phyloP scores from a whole-genome alignment of 2,113 vertebrate genomes.

The Rhabdornis inornatus region DNA sequence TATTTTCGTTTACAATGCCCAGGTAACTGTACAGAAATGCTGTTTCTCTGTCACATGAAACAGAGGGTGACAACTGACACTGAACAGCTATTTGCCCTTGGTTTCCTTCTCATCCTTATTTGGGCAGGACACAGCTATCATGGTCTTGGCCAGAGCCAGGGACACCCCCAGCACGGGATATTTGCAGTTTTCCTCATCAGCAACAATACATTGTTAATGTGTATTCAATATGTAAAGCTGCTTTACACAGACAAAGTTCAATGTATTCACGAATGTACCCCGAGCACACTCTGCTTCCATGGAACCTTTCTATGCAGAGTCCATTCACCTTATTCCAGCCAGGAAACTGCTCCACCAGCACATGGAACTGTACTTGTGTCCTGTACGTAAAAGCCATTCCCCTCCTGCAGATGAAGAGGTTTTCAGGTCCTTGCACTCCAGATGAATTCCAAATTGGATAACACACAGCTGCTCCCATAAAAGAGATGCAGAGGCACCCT shows the following conservation, averaged over 20 bases:
- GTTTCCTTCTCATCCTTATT: background rate
- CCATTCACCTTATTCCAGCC: background rate
- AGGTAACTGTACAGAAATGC: background rate
- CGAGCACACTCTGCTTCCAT: background rate
- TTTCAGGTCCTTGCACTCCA: background rate
- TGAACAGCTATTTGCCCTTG: background rate
- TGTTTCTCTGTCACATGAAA: background rate
- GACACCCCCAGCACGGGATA: background rate
- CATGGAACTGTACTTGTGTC: background rate
- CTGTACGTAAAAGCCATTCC: background rate
- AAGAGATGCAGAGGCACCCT: background rate
- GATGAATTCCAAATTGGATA: background rate
- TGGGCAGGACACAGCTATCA: background rate
- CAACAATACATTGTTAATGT: background rate
- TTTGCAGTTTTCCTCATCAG: background rate
- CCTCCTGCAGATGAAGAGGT: background rate
- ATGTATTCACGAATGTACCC: background rate
- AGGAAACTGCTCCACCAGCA: background rate
- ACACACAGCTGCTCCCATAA: background rate
- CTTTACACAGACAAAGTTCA: background rate
- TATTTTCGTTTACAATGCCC: background rate
- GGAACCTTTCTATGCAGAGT: background rate
- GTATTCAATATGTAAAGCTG: background rate
- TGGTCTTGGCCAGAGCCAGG: background rate
- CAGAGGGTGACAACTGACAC: background rate